Evolutionary conservation across 2,797 vertebrate genomes (phyloP), one percentile per base, ranked within the genome.

Genomic region (Danio kyathit): DNA sequence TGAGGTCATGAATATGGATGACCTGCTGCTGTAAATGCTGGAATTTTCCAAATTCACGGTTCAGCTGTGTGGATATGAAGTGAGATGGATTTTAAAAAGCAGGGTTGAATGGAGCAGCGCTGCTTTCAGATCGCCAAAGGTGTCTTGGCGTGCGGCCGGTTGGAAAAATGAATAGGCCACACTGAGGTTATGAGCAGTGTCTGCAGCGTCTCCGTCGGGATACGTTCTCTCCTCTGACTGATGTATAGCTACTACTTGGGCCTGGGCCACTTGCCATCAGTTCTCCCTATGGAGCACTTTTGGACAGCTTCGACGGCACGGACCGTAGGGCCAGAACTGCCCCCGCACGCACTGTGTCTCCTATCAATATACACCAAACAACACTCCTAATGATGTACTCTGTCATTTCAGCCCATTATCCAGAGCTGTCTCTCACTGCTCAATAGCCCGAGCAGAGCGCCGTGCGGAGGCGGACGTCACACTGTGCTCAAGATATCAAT

Each of bases 1-100:
- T 75, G 51, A 85, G 77, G 76, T 81, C 80, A 70, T 84, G 76
- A 83, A 82, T 86, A 86, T 83, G 80, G 65, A 66, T 73, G 76
- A 75, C 59, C 76, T 60, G 70, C 71, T 76, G 60, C 74, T 59
- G 64, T 44, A 76, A 72, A 72, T 72, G 59, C 66, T 65, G 46
- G 41, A 65, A 56, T 81, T 57, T 64, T 74, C 67, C 13, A 71
- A 84, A 74, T 74, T 74, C 76, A 44, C 67, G 61, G 65, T 49
- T 69, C 64, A 76, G 40, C 41, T 66, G 63, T 76, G 54, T 57
- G 21, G 13, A 67, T 44, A 77, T 48, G 44, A 64, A 72, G 43
- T 17, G 16, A 56, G 29, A 72, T 48, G 8, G 29, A 70, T 74
- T 48, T 59, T 79, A 74, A 63, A 49, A 79, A 41, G 10, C 46